Percentiles rank a stretch among this genome's conserved stretches.
Evolutionary conservation across 2,113 vertebrate genomes (phyloP).

Genomic region (Macroglossus sobrinus): DNA sequence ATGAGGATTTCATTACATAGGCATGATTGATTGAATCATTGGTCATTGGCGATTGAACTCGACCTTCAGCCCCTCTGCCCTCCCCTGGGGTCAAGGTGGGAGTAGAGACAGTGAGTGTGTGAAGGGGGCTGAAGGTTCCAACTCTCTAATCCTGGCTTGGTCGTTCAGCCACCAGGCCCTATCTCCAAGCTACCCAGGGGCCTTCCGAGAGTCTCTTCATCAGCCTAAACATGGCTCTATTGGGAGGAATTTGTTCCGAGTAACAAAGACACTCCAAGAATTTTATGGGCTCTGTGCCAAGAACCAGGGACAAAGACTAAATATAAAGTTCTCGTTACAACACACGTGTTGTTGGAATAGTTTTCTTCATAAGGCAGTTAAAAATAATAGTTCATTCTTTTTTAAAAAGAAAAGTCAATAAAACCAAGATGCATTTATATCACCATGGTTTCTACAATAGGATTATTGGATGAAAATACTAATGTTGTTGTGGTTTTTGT

Average conservation of each 20-base stretch:
- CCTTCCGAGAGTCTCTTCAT: background rate
- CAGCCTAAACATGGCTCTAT: background rate
- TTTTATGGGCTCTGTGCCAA: background rate
- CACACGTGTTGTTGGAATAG: background rate
- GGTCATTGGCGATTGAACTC: background rate
- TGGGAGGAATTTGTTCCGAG: background rate
- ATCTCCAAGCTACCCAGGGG: background rate
- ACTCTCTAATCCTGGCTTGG: background rate
- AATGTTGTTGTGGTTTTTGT: background rate
- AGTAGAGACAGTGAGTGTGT: background rate
- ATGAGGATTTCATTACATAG: background rate
- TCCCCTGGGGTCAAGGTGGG: background rate
- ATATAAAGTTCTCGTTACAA: background rate
- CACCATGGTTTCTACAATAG: background rate
- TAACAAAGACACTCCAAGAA: background rate
- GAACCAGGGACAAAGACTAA: background rate
- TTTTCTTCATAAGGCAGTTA: background rate
- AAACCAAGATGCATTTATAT: background rate
- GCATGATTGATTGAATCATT: background rate
- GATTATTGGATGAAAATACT: background rate
- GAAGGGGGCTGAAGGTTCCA: background rate
- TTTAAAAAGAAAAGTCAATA: background rate
- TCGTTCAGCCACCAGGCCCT: background rate
- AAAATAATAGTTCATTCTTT: background rate
- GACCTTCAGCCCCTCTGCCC: background rate